Percentiles rank a stretch among this genome's conserved stretches.
These are phyloP conservation scores for Aphaenogaster rudis DNA, from an alignment of 1,140 invertebrate species.

Conservation along the genomic window DNA sequence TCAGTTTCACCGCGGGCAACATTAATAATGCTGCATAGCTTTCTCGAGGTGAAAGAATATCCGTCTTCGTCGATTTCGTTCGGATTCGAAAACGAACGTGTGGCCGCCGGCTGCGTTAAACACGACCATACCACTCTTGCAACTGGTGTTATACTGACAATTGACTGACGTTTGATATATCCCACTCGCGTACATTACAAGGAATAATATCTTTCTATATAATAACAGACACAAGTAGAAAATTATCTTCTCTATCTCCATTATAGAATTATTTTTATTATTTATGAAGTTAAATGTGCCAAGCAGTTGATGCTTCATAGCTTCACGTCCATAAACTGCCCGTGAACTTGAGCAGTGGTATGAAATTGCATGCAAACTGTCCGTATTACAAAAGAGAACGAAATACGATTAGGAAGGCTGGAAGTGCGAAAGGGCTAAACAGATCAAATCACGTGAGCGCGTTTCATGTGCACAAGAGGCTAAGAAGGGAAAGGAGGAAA, in stretches of 20 bases:
- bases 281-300: neutral
- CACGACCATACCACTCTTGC: neutral
- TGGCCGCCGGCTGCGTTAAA: neutral
- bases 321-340: neutral
- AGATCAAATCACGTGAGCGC: neutral
- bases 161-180: neutral
- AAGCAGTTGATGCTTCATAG: neutral
- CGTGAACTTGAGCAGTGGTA: neutral
- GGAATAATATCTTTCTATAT: neutral
- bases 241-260: neutral
- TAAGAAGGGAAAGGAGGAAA: constrained; percentile 70
- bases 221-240: neutral
- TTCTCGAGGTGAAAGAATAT: constrained; percentile 54
- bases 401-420: neutral
- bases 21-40: constrained; percentile 42
- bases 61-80: constrained; percentile 13
- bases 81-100: neutral
- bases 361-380: too few relatives aligned
- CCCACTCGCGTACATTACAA: neutral
- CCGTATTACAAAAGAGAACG: neutral
- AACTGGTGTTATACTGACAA: neutral
- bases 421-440: neutral
- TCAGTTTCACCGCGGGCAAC: constrained; percentile 33
- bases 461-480: neutral
- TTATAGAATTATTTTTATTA: neutral